phyloP scores from a whole-genome alignment of 2,797 vertebrate species.

The Acridotheres tristis region DNA sequence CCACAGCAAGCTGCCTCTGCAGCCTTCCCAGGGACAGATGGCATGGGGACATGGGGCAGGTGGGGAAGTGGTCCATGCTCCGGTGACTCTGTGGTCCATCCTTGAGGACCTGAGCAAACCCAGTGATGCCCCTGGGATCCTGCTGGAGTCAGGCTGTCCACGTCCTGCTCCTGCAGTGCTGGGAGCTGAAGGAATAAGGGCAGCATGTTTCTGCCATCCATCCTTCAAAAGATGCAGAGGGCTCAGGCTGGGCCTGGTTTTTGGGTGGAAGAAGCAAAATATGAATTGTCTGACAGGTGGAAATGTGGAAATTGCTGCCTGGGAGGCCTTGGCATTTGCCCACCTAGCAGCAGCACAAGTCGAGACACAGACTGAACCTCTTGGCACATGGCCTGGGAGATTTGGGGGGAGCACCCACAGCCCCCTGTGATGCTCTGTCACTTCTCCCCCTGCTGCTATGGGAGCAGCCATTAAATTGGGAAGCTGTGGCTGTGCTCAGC shows the following conservation, averaged over 20 bases:
- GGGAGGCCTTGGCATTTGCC: not conserved
- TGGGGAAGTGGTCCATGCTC: not conserved
- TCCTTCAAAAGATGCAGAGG: not conserved
- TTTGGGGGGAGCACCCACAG: fast-evolving
- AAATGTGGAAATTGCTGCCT: not conserved
- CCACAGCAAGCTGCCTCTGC: not conserved
- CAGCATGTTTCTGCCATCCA: not conserved
- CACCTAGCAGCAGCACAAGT: not conserved
- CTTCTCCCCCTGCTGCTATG: fast-evolving
- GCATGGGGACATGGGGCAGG: not conserved
- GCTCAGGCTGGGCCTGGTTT: not conserved
- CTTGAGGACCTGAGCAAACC: not conserved
- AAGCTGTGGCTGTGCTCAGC: not conserved
- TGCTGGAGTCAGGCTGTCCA: fast-evolving
- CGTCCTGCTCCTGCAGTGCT: not conserved
- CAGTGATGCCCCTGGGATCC: not conserved
- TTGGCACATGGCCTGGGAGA: not conserved
- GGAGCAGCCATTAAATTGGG: not conserved
- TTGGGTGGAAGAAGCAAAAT: not conserved
- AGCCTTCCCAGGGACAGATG: not conserved
- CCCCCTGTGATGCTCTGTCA: not conserved
- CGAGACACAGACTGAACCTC: not conserved
- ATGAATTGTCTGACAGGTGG: not conserved
- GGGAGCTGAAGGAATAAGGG: not conserved
- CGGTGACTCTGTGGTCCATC: not conserved